Evolutionary conservation across 2,113 vertebrate genomes (phyloP).

Genomic region (Opisthocomus hoazin): DNA sequence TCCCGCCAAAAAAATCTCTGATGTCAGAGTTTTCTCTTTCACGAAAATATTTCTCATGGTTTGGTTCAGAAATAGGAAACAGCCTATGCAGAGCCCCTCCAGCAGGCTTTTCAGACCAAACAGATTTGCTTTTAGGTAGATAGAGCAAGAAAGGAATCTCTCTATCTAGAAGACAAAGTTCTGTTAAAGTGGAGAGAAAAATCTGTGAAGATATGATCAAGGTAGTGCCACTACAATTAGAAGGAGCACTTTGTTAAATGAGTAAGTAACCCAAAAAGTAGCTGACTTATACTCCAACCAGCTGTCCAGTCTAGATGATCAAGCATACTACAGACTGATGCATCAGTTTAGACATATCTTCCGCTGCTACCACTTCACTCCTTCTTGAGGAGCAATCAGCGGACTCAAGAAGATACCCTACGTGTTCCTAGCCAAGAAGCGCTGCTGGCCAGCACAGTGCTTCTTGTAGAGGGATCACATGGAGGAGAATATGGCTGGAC

Average conservation of each 20-base stretch:
- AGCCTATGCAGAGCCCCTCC: rapidly evolving
- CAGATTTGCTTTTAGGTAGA: not conserved
- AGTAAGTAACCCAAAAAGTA: not conserved
- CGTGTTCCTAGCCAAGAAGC: not conserved
- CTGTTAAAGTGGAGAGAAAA: not conserved
- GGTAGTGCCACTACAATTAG: not conserved
- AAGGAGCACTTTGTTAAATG: not conserved
- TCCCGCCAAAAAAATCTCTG: too few relatives aligned
- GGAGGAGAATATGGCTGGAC: not conserved
- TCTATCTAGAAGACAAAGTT: not conserved
- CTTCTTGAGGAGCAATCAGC: not conserved
- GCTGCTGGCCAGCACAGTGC: not conserved
- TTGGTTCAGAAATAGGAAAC: not conserved
- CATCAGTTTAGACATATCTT: rapidly evolving
- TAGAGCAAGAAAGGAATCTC: not conserved
- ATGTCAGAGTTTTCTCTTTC: not conserved
- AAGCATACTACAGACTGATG: not conserved
- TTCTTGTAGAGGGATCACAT: not conserved
- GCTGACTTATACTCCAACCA: not conserved
- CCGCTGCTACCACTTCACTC: not conserved
- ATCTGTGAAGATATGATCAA: not conserved
- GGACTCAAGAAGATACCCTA: not conserved
- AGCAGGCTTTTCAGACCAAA: not conserved
- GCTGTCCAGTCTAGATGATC: not conserved
- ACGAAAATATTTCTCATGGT: not conserved